Base-by-base conservation (phyloP, 2,888 invertebrate genomes). In the Rotaria socialis region DNA sequence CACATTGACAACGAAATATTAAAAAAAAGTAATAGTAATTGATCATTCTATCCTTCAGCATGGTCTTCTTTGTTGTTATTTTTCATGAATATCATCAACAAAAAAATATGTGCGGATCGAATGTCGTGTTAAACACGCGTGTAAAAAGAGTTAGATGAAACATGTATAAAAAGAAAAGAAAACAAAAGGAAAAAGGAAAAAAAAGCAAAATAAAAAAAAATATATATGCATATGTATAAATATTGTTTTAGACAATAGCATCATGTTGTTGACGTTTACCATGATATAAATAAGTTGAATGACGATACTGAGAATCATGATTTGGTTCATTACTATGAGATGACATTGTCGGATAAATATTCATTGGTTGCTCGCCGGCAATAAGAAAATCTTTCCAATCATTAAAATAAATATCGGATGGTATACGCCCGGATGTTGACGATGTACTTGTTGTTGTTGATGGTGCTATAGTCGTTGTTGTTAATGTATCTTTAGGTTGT, bases 311-410 rank as follows among this genome's bases (percentile, higher is more conserved):
- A 19, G 35, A 35, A 67, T 67, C 67, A 35, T 67, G 35, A 67
- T 67, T 67, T 35, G 35, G 16, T 67, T 67, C 67, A 67, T 27
- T 80, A 80, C 80, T 80, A n/a, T 80, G 22, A 47, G 80, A n/a
- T 47, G 80, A 80, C 47, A 80, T 47, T 7, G 80, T 47, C 8
- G 80, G 80, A 80, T 80, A 80, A 0, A 80, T 7, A 80, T 80
- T 80, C 80, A 80, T 80, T 24, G 80, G 80, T 47, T 43, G 43
- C 19, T 43, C 43, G 14, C 24, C 80, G n/a, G 80, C 8, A 47
- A 80, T 47, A 47, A 80, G 80, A 80, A 80, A 80, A n/a, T 80
- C 80, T 80, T 80, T 80, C 80, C 80, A 80, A 47, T 80, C 80
- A 47, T 80, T 22, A 80, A 47, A 80, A 47, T 80, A 80, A 24